Base-by-base conservation (phyloP, 92 coral and sea anemone genomes). In the Porites rus region DNA sequence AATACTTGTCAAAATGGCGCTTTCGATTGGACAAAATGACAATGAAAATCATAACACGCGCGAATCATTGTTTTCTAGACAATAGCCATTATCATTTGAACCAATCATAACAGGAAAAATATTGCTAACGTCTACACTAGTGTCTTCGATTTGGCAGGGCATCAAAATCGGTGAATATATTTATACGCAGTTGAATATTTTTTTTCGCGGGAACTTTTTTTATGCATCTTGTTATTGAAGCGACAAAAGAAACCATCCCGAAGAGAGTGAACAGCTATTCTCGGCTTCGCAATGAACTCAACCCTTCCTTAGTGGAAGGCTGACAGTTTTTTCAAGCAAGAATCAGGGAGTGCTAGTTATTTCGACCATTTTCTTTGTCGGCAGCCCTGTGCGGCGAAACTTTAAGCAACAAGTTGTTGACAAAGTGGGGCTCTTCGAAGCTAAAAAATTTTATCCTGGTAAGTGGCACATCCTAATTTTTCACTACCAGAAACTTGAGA, bases 151-250 rank as follows among this genome's bases (percentile, higher is more conserved):
- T 94, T 94, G 93, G 95, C 95, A 86, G 28, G 64, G 66, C 79
- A 59, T 92, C 93, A 87, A 92, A 87, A 74, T 77, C 70, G 81
- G 67, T 73, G 90, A 83, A 83, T 83, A 73, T 83, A 83, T 82
- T 79, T 86, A 92, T 77, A 92, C 95, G 98, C 95, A 94, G 95
- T 88, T 85, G 80, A 80, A 81, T 90, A 79, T 74, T 87, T 87
- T 90, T 94, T 94, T 92, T 87, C 95, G 95, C 94, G 94, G 98
- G 92, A 94, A 88, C 84, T 92, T 92, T 89, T 56, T 93, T 91
- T 89, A 82, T 82, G 87, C 80, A 72, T 43, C 51, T 56, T 6
- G 22, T 50, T 31, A 20, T 25, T 38, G 51, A 65, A 89, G 81
- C 69, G 92, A 62, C 64, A 65, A 74, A 60, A 21, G 74, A 46